Conservation (phyloP, 2,797 vertebrate species). For the Cichlasoma orientale region DNA sequence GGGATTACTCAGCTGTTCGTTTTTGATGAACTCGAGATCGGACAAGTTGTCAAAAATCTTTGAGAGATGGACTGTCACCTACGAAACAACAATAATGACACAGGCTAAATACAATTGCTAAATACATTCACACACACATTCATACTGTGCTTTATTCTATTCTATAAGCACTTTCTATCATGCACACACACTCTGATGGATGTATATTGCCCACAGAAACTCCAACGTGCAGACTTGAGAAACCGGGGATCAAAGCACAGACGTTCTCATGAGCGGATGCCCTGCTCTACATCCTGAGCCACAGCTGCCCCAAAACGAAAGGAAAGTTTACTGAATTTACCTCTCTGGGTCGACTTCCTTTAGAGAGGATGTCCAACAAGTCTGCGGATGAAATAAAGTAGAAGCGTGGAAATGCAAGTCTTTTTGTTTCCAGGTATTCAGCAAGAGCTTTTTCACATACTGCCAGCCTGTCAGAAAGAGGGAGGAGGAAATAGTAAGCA, state of each 20-base stretch:
- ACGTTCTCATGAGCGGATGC: neutral
- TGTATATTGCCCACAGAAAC: neutral
- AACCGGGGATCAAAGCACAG: neutral
- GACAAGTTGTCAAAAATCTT: slow-evolving; percentile 85
- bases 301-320: neutral
- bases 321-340: slow-evolving; percentile 57
- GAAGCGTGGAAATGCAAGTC: slow-evolving; percentile 80
- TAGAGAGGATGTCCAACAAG: slow-evolving; percentile 87
- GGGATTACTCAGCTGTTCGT: slow-evolving; percentile 42
- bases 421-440: slow-evolving; percentile 83
- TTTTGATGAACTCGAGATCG: slow-evolving; percentile 81
- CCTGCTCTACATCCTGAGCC: neutral
- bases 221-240: neutral
- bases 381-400: slow-evolving; percentile 87
- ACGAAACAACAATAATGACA: slow-evolving; percentile 17
- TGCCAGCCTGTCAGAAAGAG: slow-evolving; percentile 63
- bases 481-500: neutral
- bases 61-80: slow-evolving; percentile 83
- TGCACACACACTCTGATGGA: neutral
- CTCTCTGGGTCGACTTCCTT: slow-evolving; percentile 81
- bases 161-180: neutral
- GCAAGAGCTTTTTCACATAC: slow-evolving; percentile 84
- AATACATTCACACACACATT: neutral
- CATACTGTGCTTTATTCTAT: too few relatives aligned
- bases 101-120: neutral